Evolutionary conservation across 2,113 vertebrate genomes (phyloP).

Genomic region (Echinops telfairi): DNA sequence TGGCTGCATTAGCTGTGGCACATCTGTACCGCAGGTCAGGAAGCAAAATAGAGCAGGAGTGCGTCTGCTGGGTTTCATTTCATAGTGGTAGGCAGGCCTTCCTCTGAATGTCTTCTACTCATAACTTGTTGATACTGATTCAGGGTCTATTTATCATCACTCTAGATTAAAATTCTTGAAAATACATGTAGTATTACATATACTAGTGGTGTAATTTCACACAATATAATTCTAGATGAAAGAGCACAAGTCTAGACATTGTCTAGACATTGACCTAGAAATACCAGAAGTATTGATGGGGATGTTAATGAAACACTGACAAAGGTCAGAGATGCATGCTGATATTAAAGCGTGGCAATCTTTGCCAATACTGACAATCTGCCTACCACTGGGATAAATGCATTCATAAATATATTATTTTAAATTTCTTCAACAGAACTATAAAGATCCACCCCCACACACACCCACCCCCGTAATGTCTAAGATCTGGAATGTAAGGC

Average conservation of each 20-base stretch:
- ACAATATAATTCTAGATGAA: not conserved
- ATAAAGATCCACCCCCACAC: too few species aligned
- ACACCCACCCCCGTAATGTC: not conserved
- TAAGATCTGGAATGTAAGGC: not conserved
- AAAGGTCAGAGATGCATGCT: not conserved
- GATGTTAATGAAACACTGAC: not conserved
- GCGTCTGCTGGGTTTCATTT: not conserved
- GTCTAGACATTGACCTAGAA: not conserved
- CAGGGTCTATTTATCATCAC: not conserved
- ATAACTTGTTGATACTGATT: not conserved
- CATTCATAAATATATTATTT: not conserved
- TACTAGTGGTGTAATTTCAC: not conserved
- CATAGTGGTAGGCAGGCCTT: not conserved
- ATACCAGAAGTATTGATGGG: not conserved
- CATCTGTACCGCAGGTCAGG: not conserved
- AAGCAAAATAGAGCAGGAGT: not conserved
- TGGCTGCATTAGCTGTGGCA: rapidly evolving
- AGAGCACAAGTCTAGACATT: not conserved
- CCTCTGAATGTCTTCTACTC: not conserved
- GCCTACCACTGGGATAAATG: not conserved
- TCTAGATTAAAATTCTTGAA: not conserved
- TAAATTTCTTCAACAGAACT: slow-evolving; percentile 1
- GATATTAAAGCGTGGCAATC: not conserved
- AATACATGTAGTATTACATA: not conserved
- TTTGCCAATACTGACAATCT: not conserved